phyloP scores from a whole-genome alignment of 1,140 invertebrate species.

The Anastrepha ludens region DNA sequence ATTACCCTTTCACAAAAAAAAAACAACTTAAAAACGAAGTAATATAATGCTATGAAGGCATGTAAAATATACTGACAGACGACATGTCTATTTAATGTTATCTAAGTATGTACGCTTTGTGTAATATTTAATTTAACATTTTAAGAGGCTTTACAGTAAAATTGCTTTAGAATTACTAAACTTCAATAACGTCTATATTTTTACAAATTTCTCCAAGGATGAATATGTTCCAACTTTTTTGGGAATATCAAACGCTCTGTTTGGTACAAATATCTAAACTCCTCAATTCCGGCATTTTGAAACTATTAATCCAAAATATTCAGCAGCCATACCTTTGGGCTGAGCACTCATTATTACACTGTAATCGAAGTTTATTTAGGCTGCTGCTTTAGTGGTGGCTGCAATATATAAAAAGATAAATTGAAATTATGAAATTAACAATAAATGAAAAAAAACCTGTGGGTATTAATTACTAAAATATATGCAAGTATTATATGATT shows the following conservation, averaged over 20 bases:
- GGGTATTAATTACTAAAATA: not conserved
- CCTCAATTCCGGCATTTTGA: not conserved
- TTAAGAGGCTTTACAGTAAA: conserved; percentile 37
- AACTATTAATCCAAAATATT: conserved; percentile 26
- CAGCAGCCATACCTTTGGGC: not conserved
- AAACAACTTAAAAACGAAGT: not conserved
- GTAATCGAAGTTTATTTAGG: conserved; percentile 62
- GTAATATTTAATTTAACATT: conserved; percentile 34
- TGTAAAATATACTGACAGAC: conserved; percentile 25
- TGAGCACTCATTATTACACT: not conserved
- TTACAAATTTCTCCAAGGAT: not conserved
- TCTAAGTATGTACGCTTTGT: not conserved
- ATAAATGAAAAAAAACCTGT: not conserved
- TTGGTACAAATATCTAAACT: not conserved
- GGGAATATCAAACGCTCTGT: conserved; percentile 22
- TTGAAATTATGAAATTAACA: not conserved
- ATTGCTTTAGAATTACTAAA: conserved; percentile 47
- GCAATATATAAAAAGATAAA: conserved; percentile 19
- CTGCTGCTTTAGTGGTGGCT: conserved; percentile 70
- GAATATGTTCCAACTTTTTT: not conserved
- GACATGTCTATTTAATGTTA: conserved; percentile 7
- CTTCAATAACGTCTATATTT: conserved; percentile 39
- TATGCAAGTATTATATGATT: not conserved
- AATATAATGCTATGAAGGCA: not conserved
- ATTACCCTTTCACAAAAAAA: not conserved